phyloP scores from a whole-genome alignment of 2,797 vertebrate species.

The Squalus acanthias region DNA sequence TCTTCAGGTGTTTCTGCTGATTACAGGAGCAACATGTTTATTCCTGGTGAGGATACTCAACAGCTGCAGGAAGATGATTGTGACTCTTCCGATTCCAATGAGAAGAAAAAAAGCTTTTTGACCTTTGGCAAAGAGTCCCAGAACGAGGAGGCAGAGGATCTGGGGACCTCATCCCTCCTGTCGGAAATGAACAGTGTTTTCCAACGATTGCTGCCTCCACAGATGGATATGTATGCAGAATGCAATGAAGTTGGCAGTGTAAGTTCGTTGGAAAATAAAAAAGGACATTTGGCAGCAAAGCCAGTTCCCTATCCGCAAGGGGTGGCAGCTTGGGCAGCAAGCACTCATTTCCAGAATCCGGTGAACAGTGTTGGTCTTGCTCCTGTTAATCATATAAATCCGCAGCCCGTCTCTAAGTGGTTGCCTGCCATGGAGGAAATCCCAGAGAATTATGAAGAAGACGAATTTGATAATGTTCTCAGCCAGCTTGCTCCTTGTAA shows the following conservation, averaged over 20 bases:
- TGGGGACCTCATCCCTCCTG: conserved; percentile 77
- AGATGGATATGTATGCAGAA: conserved; percentile 74
- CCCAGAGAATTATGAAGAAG: conserved; percentile 94
- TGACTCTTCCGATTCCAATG: conserved; percentile 59
- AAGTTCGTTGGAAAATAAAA: conserved; percentile 78
- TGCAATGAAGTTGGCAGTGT: conserved; percentile 68
- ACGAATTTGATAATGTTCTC: conserved; percentile 91
- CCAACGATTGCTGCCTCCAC: conserved; percentile 81
- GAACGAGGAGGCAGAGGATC: conserved; percentile 61
- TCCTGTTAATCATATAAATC: conserved; percentile 67
- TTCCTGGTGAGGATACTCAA: conserved; percentile 84
- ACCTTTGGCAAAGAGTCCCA: conserved; percentile 85
- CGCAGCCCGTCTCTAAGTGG: conserved; percentile 78
- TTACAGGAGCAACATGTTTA: conserved; percentile 93
- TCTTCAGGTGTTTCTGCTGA: conserved; percentile 76
- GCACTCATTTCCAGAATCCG: conserved; percentile 91
- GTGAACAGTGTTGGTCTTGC: conserved; percentile 61
- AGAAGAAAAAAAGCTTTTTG: conserved; percentile 88
- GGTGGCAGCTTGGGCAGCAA: conserved; percentile 92
- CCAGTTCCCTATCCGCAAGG: conserved; percentile 76
- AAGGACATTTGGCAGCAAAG: conserved; percentile 77
- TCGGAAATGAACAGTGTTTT: conserved; percentile 96
- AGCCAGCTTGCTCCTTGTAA: conserved; percentile 74
- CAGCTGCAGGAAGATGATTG: conserved; percentile 64
- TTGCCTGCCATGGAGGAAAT: conserved; percentile 98